A percentile compares a stretch with the other conserved stretches of the same genome.
These are phyloP conservation scores for Lichenostomus cassidix DNA, from an alignment of 2,113 vertebrate genomes.

Conservation along the genomic window DNA sequence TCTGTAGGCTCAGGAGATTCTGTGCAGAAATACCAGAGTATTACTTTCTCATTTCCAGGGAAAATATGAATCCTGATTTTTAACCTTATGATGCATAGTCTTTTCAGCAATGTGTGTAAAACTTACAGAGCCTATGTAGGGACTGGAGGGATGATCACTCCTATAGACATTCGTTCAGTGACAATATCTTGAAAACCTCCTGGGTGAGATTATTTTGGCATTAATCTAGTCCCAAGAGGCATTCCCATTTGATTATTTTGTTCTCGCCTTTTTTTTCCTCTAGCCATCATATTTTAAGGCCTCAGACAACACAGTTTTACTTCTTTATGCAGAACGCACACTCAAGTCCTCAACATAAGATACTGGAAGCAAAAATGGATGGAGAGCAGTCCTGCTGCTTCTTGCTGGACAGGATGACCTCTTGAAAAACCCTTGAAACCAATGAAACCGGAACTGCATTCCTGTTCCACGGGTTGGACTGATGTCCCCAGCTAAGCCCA, in stretches of 20 bases:
- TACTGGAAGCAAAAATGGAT: background rate
- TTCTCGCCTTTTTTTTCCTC: background rate
- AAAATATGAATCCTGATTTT: background rate
- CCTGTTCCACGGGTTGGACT: rapidly evolving
- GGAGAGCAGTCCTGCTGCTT: background rate
- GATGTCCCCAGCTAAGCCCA: background rate
- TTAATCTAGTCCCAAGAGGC: background rate
- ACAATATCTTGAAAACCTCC: background rate
- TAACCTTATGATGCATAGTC: background rate
- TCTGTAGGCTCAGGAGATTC: conserved; percentile 12
- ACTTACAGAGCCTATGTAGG: background rate
- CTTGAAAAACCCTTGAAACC: background rate
- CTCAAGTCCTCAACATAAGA: background rate
- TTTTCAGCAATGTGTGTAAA: background rate
- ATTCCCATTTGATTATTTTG: background rate
- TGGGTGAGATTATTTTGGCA: background rate
- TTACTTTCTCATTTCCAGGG: background rate
- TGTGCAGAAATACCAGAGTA: background rate
- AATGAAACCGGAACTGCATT: background rate
- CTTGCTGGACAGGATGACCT: background rate
- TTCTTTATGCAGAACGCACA: background rate
- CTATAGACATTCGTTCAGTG: background rate
- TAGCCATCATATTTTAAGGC: background rate
- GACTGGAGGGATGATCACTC: background rate
- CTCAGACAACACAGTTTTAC: background rate